Evolutionary conservation across 2,888 invertebrate genomes (phyloP).

Genomic region (Syrphus vitripennis): DNA sequence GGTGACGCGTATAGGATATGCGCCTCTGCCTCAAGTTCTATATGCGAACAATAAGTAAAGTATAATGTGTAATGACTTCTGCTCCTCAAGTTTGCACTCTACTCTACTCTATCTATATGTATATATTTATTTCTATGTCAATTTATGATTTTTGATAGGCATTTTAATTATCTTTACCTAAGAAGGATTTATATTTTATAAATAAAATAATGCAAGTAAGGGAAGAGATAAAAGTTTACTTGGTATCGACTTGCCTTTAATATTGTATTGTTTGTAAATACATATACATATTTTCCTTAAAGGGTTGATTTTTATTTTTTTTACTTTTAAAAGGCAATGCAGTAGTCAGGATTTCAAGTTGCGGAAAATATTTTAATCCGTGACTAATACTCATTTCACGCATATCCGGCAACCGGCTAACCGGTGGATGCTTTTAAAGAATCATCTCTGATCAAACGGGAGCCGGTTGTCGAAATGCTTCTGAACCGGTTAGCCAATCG

Average conservation of each 20-base stretch:
- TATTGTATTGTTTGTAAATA: neutral
- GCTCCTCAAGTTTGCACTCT: constrained; percentile 16
- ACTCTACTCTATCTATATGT: neutral
- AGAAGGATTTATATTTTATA: constrained; percentile 19
- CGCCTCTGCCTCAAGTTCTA: constrained; percentile 5
- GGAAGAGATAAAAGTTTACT: neutral
- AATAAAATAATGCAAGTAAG: neutral
- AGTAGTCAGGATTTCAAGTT: neutral
- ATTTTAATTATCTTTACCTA: constrained; percentile 55
- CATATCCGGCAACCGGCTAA: too few species aligned
- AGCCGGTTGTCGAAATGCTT: too few species aligned
- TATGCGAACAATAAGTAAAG: neutral
- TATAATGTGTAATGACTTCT: neutral
- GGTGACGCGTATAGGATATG: constrained; percentile 22
- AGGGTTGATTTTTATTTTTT: neutral
- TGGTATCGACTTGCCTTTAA: neutral
- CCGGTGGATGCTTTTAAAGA: too few species aligned
- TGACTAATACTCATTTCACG: neutral
- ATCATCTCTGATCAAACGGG: too few species aligned
- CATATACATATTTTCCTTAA: neutral
- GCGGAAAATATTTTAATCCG: neutral
- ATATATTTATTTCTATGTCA: too few species aligned
- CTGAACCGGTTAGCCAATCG: too few species aligned
- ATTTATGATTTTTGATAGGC: constrained; percentile 66
- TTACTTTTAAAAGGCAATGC: neutral